Percentiles rank a stretch among this genome's conserved stretches.
Evolutionary conservation across 1,140 invertebrate species (phyloP).

Genomic region (Oryctes rhinoceros): DNA sequence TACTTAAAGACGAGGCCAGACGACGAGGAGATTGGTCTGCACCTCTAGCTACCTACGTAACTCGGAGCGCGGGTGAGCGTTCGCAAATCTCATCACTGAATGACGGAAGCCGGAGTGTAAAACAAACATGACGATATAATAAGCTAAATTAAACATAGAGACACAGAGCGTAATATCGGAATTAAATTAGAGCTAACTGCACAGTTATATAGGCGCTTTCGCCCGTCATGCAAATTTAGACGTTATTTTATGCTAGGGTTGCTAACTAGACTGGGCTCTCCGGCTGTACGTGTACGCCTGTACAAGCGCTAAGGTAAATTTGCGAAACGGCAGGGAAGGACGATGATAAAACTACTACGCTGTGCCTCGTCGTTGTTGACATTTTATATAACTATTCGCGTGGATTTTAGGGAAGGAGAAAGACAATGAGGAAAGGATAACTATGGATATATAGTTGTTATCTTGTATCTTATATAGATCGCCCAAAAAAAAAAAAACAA

Average conservation of each 20-base stretch:
- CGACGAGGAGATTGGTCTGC: background rate
- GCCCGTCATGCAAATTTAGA: conserved; percentile 48
- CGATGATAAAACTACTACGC: too few relatives aligned
- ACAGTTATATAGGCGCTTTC: conserved; percentile 44
- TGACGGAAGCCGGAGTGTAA: conserved; percentile 50
- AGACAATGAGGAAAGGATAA: too few relatives aligned
- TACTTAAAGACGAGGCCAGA: background rate
- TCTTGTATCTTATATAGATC: too few relatives aligned
- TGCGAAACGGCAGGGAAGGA: conserved; percentile 16
- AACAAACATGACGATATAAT: conserved; percentile 54
- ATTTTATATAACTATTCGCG: too few relatives aligned
- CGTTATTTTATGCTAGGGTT: conserved; percentile 46
- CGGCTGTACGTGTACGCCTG: background rate
- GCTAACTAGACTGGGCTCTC: too few relatives aligned
- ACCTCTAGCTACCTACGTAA: conserved; percentile 32
- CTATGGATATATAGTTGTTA: too few relatives aligned
- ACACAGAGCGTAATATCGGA: conserved; percentile 49
- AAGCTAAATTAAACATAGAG: conserved; percentile 54
- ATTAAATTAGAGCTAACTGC: conserved; percentile 51
- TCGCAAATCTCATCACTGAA: conserved; percentile 53
- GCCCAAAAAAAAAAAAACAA: too few relatives aligned
- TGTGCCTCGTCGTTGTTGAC: too few relatives aligned
- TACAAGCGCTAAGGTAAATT: conserved; percentile 43
- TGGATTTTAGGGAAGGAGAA: too few relatives aligned
- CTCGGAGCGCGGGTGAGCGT: background rate